Evolutionary conservation across 2,888 invertebrate species (phyloP).

Genomic region (Melanotus villosus): DNA sequence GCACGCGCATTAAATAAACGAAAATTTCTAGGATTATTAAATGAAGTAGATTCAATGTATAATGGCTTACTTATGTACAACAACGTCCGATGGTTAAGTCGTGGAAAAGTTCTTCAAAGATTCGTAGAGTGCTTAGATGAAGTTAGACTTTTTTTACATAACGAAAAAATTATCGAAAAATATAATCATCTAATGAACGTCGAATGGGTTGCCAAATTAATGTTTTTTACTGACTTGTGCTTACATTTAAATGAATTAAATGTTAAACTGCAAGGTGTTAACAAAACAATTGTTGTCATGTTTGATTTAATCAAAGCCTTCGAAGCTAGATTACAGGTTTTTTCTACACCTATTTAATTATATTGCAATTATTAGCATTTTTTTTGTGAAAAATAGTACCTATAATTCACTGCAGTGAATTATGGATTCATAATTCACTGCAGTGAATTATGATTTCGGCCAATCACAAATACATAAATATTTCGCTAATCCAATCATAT

Average conservation of each 20-base stretch:
- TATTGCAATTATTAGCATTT: too few relatives aligned
- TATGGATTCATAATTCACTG: too few relatives aligned
- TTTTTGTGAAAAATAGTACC: too few relatives aligned
- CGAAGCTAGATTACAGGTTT: slow-evolving; percentile 36
- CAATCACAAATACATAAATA: too few relatives aligned
- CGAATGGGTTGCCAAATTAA: neutral
- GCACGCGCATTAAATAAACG: slow-evolving; percentile 14
- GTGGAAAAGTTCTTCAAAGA: slow-evolving; percentile 10
- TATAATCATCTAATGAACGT: neutral
- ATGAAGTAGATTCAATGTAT: neutral
- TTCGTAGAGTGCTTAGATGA: slow-evolving; percentile 9
- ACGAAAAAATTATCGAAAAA: neutral
- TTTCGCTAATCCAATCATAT: too few relatives aligned
- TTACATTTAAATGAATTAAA: slow-evolving; percentile 39
- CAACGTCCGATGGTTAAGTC: neutral
- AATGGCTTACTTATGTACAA: slow-evolving; percentile 14
- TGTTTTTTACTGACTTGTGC: slow-evolving; percentile 31
- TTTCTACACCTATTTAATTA: too few relatives aligned
- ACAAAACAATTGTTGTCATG: slow-evolving; percentile 39
- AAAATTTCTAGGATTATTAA: slow-evolving; percentile 7
- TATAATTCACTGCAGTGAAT: too few relatives aligned
- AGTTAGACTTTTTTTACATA: neutral
- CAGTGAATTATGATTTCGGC: too few relatives aligned
- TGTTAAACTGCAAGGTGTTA: slow-evolving; percentile 38
- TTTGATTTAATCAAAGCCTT: slow-evolving; percentile 41